Base-by-base conservation (phyloP, 2,888 invertebrate genomes). In the Xestia ashworthii region DNA sequence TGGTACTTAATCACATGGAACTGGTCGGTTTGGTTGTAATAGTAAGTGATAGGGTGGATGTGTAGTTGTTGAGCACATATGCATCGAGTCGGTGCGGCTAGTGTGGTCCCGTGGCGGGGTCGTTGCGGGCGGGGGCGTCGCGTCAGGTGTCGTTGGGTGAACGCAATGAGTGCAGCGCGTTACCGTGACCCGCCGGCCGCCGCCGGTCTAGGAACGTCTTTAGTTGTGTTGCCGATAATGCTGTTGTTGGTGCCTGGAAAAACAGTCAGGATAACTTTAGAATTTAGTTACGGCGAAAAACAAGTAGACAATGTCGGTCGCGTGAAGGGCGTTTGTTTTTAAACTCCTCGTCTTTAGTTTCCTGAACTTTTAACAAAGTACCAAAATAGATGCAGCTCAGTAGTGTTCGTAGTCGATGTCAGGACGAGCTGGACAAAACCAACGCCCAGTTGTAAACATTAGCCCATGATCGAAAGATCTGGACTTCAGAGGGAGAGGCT, bases 121-220 rank as follows among this genome's bases (percentile, higher is more conserved):
- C 60, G 81, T 64, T 66, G 74, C 67, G 77, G 73, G 80, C 71
- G 53, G 62, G 73, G 55, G 76, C 46, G 48, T 50, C 60, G 44
- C 83, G 92, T 96, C 95, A 96, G 84, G 96, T 94, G 90, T 96
- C 96, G 89, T 91, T 91, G 55, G 96, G 96, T 62, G 96, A 95
- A 60, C 95, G 95, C 80, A 95, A 90, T 65, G 95, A 89, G 87
- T 93, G 94, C 58, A 95, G 89, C 53, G 93, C 93, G 89, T 92
- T 93, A 82, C 93, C 93, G 89, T 94, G 95, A 0, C 96, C 95
- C n/a, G 95, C 92, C 38, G 96, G 96, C 73, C 96, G 93, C 77
- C 96, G 95, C 55, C 96, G 93, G 86, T 96, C 96, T 65, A 96
- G 90, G 93, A 96, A 96, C 76, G 96, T 96, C 90, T 95, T 94